Base-by-base conservation (phyloP, 2,113 vertebrate species). In the Herpailurus yagouaroundi region DNA sequence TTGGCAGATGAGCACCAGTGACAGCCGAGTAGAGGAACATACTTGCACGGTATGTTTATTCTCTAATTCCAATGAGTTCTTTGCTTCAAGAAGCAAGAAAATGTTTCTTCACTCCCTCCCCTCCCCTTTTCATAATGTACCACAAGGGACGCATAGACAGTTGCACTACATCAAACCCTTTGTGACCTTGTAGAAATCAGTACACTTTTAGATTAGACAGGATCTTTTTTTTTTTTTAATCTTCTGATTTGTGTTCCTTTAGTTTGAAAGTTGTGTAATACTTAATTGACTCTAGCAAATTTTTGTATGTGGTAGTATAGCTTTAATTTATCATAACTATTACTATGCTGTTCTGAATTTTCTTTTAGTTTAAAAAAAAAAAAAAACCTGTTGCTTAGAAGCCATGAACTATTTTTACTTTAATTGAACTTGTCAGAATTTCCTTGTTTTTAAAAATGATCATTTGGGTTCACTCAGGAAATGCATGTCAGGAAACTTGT, bases 381-480 rank as follows among this genome's bases (percentile, higher is more conserved):
- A 74, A 98, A 71, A 97, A 96, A 86, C 92, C 25, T 96, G 87
- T 98, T 98, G 88, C 97, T 98, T 98, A 97, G 96, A 96, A 98
- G 97, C 98, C 98, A 98, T 97, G 92, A 97, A 96, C 97, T 98
- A 92, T 98, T 95, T 98, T 98, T 98, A 95, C 97, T 97, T 98
- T 98, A 95, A 95, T 99, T 98, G 93, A 93, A 80, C 97, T 98
- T 98, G 98, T 98, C 98, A 98, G 74, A 96, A 89, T 96, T 97
- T 98, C 79, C 96, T 98, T 98, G 97, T 98, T 98, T 98, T 98
- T 60, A 94, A 98, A 98, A 98, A 97, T 74, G 97, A 98, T 98
- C 97, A 98, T 99, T 99, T 98, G 98, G 98, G 93, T 98, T 99
- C 98, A 99, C 99, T 99, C 99, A 99, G 98, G 99, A 99, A 99